These are phyloP conservation scores for Theonella swinhoei DNA, from an alignment of 37 sponge, comb jelly and placozoan genomes.

Conservation along the genomic window DNA sequence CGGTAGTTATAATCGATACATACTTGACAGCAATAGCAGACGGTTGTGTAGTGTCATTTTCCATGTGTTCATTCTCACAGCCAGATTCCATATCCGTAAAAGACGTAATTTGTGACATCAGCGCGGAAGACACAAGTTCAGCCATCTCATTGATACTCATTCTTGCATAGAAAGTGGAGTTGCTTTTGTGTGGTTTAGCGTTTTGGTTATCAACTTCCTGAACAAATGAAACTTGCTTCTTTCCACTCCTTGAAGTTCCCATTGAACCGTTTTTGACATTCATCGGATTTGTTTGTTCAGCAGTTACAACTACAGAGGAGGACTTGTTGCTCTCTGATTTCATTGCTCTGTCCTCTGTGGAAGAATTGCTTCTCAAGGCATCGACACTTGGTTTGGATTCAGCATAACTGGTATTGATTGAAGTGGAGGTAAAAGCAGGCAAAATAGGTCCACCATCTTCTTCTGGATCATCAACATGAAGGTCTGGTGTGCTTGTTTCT, in stretches of 20 bases:
- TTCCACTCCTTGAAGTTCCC: background rate
- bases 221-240: background rate
- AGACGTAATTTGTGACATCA: background rate
- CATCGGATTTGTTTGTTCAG: too few species aligned
- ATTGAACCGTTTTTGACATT: too few species aligned
- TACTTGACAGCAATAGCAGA: background rate
- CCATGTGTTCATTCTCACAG: background rate
- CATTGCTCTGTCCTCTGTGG: too few species aligned
- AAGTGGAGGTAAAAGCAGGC: background rate
- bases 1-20: background rate
- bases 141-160: background rate
- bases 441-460: background rate
- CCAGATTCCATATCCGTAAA: background rate
- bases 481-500: too few species aligned
- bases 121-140: background rate
- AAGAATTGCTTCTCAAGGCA: too few species aligned
- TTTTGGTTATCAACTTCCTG: background rate
- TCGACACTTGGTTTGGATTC: too few species aligned
- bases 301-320: too few species aligned
- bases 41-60: background rate
- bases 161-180: background rate
- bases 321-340: too few species aligned
- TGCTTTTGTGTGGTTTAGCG: background rate
- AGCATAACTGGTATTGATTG: background rate
- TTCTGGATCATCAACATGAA: background rate